Evolutionary conservation across 2,797 vertebrate species (phyloP).

Genomic region (Aeoliscus strigatus): DNA sequence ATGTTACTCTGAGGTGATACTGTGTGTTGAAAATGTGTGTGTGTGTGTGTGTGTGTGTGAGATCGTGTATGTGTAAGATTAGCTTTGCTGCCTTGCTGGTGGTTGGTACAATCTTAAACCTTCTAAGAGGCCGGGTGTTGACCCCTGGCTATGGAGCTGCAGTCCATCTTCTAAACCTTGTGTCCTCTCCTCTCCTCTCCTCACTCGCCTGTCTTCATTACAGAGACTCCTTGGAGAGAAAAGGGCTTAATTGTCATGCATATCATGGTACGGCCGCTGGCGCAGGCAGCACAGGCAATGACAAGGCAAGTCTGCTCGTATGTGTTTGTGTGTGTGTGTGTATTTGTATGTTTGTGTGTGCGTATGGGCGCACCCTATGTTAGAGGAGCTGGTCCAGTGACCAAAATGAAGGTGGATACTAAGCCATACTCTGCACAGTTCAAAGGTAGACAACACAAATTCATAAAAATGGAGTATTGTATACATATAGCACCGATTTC

Average conservation of each 20-base stretch:
- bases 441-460: constrained; percentile 59
- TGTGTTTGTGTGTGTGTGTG: no score
- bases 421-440: constrained; percentile 52
- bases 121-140: constrained; percentile 49
- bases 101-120: constrained; percentile 39
- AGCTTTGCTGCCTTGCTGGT: constrained; percentile 45
- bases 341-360: no score
- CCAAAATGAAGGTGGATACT: constrained; percentile 64
- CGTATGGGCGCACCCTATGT: constrained; percentile 29
- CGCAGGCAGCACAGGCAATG: constrained; percentile 49
- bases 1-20: constrained; percentile 76
- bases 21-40: constrained; percentile 59
- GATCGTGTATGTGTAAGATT: constrained; percentile 20
- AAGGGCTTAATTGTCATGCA: constrained; percentile 68
- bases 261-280: constrained; percentile 38
- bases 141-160: constrained; percentile 37
- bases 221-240: constrained; percentile 48
- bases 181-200: constrained; percentile 7
- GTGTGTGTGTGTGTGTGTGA: constrained; percentile 48
- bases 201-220: constrained; percentile 17
- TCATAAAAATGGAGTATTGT: constrained; percentile 65
- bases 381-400: constrained; percentile 68
- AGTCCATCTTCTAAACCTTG: constrained; percentile 35
- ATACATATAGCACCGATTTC: constrained; percentile 75
- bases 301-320: constrained; percentile 56